phyloP scores from a whole-genome alignment of 2,888 invertebrate species.

The Gymnosoma rotundatum region DNA sequence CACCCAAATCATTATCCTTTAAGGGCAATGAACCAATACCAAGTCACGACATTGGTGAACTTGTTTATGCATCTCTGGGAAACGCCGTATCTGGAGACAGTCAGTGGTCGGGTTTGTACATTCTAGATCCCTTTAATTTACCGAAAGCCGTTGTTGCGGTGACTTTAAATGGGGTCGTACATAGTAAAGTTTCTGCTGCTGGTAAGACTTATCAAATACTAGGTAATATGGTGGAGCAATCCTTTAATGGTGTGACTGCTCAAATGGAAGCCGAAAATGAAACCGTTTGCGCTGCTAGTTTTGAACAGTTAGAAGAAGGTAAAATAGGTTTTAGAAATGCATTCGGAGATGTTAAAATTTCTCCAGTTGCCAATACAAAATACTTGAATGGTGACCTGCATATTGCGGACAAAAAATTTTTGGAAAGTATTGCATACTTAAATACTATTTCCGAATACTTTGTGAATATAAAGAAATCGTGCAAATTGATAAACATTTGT shows the following conservation, averaged over 20 bases:
- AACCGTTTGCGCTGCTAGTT: conserved; percentile 85
- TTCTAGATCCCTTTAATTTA: conserved; percentile 88
- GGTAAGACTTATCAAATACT: conserved; percentile 76
- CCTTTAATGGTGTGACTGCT: conserved; percentile 84
- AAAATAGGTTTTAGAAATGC: conserved; percentile 82
- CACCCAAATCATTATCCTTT: conserved; percentile 87
- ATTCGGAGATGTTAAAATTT: conserved; percentile 76
- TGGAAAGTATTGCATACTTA: conserved; percentile 76
- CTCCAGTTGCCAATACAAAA: conserved; percentile 74
- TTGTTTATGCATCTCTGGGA: conserved; percentile 88
- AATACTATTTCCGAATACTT: conserved; percentile 75
- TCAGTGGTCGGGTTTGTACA: conserved; percentile 87
- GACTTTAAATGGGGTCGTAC: conserved; percentile 87
- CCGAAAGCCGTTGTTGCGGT: conserved; percentile 89
- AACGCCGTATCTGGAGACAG: conserved; percentile 88
- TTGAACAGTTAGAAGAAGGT: conserved; percentile 85
- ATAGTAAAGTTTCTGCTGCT: conserved; percentile 76
- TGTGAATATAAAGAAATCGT: conserved; percentile 73
- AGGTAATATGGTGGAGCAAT: conserved; percentile 75
- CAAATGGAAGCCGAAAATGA: conserved; percentile 85
- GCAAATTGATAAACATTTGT: conserved; percentile 76
- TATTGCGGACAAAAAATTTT: conserved; percentile 78
- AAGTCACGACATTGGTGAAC: conserved; percentile 86
- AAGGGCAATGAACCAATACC: conserved; percentile 85
- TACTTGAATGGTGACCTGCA: conserved; percentile 78